Evolutionary conservation across 2,113 vertebrate genomes (phyloP), one percentile per base, ranked within the genome.

Genomic region (Gila orcuttii): DNA sequence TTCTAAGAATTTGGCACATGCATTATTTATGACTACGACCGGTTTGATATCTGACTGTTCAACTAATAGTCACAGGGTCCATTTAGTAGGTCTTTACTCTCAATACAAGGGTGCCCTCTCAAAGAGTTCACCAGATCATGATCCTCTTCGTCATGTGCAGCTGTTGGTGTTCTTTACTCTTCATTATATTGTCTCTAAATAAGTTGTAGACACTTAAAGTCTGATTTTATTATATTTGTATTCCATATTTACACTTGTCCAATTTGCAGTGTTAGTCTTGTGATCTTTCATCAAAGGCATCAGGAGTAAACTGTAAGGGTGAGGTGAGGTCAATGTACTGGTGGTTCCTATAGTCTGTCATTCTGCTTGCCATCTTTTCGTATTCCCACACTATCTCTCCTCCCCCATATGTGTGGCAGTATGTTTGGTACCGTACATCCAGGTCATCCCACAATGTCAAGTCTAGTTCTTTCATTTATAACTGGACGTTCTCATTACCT

Each of bases 401-500:
- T 21, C 19, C 50, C 1, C 52, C 19, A 33, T n/a, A 59, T n/a
- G 31, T 57, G 50, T 33, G 17, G 8, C 9, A 13, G 52, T 42
- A 62, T n/a, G 62, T 79, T 79, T 12, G 21, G 39, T 79, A 28
- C 28, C 1, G 28, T 28, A 15, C 7, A 25, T 79, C 36, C 36
- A 60, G 55, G 55, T 57, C 33, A 15, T 25, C 36, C 11, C n/a
- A 71, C 68, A 71, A 23, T n/a, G 68, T 71, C n/a, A 73, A 23
- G 2, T 73, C 21, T n/a, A n/a, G n/a, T 71, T 71, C 2, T 73
- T 42, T 73, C 23, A 23, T 42, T 15, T 47, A 12, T 12, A 9
- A 25, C 75, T 76, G n/a, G n/a, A n/a, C n/a, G n/a, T 76, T 62
- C 36, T 80, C 78, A 64, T 45, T 60, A 45, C 12, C 19, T 57